phyloP scores from a whole-genome alignment of 1,140 invertebrate species.

The Polyergus mexicanus region DNA sequence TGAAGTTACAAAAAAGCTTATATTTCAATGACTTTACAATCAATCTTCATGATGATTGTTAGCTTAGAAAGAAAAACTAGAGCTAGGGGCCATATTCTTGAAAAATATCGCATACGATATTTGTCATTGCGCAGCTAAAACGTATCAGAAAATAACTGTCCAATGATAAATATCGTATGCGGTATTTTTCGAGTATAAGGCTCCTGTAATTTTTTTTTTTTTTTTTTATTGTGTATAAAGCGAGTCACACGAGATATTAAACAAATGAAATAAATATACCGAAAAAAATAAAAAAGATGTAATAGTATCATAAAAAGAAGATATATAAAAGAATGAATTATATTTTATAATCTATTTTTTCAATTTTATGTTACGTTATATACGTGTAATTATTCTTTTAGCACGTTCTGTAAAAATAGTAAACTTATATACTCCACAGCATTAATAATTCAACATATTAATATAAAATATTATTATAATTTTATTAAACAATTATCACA shows the following conservation, averaged over 20 bases:
- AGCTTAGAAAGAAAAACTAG: slow-evolving; percentile 31
- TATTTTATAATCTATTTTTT: not conserved
- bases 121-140: too few relatives aligned
- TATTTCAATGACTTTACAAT: not conserved
- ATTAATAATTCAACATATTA: not conserved
- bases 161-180: too few relatives aligned
- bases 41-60: slow-evolving; percentile 4
- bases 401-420: not conserved
- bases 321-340: not conserved
- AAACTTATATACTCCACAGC: not conserved
- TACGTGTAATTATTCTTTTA: not conserved
- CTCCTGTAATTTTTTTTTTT: not conserved
- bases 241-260: not conserved
- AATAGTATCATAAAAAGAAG: not conserved
- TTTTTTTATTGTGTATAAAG: not conserved
- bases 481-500: not conserved
- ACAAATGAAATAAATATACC: not conserved
- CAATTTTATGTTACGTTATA: not conserved
- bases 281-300: not conserved
- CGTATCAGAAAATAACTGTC: too few relatives aligned
- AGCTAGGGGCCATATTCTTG: too few relatives aligned
- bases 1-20: not conserved
- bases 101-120: too few relatives aligned
- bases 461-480: not conserved
- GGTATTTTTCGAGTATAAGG: too few relatives aligned